Evolutionary conservation across 2,113 vertebrate genomes (phyloP).

Genomic region (Petromus typicus): DNA sequence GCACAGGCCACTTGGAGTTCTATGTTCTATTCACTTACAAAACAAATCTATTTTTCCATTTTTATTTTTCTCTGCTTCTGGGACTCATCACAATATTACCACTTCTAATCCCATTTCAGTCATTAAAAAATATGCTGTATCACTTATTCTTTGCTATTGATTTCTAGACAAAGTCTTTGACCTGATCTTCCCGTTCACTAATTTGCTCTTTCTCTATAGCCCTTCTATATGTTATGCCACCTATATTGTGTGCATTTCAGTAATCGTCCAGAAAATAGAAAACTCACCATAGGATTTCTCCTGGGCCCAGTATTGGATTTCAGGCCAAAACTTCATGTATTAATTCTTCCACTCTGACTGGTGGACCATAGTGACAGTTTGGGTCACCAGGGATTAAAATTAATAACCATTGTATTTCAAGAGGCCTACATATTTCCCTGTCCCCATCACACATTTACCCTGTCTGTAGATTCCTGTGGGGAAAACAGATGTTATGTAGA

Average conservation of each 20-base stretch:
- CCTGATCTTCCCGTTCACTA: background rate
- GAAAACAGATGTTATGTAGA: background rate
- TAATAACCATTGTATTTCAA: background rate
- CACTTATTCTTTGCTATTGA: constrained; percentile 3
- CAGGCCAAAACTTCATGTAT: constrained; percentile 4
- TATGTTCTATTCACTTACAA: background rate
- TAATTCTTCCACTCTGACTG: background rate
- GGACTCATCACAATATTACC: background rate
- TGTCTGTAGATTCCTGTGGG: background rate
- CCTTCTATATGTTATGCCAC: background rate
- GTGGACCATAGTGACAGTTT: background rate
- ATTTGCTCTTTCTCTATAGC: background rate
- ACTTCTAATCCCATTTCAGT: constrained; percentile 21
- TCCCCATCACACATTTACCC: background rate
- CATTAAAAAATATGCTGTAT: constrained; percentile 31
- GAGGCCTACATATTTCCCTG: constrained; percentile 27
- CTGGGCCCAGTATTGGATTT: background rate
- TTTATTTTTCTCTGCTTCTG: constrained; percentile 49
- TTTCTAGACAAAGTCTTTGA: background rate
- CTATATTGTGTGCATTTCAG: constrained; percentile 16
- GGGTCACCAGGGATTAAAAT: background rate
- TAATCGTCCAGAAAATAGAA: background rate
- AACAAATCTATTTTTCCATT: constrained; percentile 27
- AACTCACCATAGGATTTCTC: constrained; percentile 1
- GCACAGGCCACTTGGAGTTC: background rate